Evolutionary conservation across 2,113 vertebrate species (phyloP).

Genomic region (Cephalopholis sonnerati): DNA sequence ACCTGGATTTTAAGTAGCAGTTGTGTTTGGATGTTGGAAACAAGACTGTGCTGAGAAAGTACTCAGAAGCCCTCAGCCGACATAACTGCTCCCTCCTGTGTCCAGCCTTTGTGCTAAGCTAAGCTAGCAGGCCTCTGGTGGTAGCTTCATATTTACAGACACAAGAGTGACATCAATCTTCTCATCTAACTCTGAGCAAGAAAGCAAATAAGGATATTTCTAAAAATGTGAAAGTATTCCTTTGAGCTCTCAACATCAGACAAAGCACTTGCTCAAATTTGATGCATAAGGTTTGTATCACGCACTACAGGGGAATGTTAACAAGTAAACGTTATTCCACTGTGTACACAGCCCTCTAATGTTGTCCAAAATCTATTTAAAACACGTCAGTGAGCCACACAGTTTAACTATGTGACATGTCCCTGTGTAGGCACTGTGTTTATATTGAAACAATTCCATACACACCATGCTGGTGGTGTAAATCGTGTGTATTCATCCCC

Average conservation of each 20-base stretch:
- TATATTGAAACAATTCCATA: background rate
- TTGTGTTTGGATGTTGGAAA: constrained; percentile 44
- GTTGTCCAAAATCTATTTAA: background rate
- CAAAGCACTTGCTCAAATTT: background rate
- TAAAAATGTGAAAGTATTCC: background rate
- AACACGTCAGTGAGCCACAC: background rate
- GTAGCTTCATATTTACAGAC: background rate
- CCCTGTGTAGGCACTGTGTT: background rate
- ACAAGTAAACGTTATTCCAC: background rate
- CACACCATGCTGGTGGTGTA: too few relatives aligned
- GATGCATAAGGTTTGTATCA: constrained; percentile 12
- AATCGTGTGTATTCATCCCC: background rate
- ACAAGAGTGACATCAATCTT: background rate
- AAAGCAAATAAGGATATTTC: background rate
- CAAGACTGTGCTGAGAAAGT: constrained; percentile 31
- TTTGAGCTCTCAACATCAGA: too few relatives aligned
- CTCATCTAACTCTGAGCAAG: background rate
- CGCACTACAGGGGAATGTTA: background rate
- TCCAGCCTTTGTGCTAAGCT: constrained; percentile 5
- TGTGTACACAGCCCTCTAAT: background rate
- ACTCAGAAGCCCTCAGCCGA: constrained; percentile 23
- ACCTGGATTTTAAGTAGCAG: constrained; percentile 69
- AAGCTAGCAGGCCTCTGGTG: background rate
- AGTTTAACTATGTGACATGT: background rate
- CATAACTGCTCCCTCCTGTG: background rate